A percentile compares a stretch with the other conserved stretches of the same genome.
phyloP scores from a whole-genome alignment of 2,113 vertebrate species.

The Ardeotis arabs region DNA sequence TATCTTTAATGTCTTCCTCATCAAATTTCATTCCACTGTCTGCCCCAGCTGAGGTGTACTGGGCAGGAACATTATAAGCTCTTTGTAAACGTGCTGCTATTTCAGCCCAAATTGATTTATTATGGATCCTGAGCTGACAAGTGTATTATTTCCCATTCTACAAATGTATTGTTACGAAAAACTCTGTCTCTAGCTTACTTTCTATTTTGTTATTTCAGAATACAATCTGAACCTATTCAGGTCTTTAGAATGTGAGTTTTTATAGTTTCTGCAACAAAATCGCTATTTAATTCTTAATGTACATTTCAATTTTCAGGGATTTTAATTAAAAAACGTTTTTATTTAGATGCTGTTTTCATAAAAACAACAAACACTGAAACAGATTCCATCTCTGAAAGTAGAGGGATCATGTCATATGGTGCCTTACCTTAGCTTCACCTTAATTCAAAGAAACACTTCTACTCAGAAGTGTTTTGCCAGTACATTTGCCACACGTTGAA shows the following conservation, averaged over 20 bases:
- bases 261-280: neutral
- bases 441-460: neutral
- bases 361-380: neutral
- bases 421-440: neutral
- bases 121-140: neutral
- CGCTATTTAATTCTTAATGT: neutral
- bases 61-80: neutral
- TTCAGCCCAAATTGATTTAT: neutral
- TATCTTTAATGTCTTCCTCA: conserved; percentile 18
- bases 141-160: neutral
- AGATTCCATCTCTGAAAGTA: neutral
- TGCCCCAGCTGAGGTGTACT: neutral
- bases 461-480: neutral
- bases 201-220: neutral
- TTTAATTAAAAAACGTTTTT: neutral
- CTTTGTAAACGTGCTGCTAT: neutral
- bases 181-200: neutral
- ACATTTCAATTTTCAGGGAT: neutral
- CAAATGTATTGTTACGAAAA: neutral
- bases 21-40: conserved; percentile 11
- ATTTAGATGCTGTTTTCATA: neutral
- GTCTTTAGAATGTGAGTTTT: neutral
- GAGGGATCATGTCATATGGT: neutral
- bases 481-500: neutral
- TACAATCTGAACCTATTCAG: neutral